Evolutionary conservation across 2,888 invertebrate genomes (phyloP), one percentile per base, ranked within the genome.

Genomic region (Incurvaria masculella): DNA sequence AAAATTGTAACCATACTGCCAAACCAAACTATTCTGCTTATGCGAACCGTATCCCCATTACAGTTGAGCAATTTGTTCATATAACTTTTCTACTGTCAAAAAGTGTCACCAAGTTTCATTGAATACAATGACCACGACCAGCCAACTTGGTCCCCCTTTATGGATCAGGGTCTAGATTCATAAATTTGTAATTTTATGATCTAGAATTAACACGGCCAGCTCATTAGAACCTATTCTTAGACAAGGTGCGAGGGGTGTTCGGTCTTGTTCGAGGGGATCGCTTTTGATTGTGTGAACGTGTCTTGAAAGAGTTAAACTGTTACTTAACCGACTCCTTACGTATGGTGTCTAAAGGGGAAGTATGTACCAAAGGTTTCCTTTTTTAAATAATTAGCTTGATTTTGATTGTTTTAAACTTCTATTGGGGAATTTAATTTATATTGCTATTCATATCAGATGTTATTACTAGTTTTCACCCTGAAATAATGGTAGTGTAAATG

Each of bases 141-240:
- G 72, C 72, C 74, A 62, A 33, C 33, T 8, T 33, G 72, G 69
- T 70, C 75, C 61, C 65, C 73, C 74, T 74, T 74, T 68, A 74
- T 73, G 69, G 72, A 65, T 69, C 75, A 64, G 66, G 69, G 64
- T 68, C 57, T 52, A 46, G 58, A 57, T 49, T 51, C 64, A 71
- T 78, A 78, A 76, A 76, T 72, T 69, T 61, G 57, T 59, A 62
- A 75, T 61, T 78, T 78, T 78, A 78, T 75, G 71, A 65, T 61
- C 72, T 73, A 73, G 74, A 75, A 73, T 72, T 73, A 74, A 76
- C 71, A 66, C 63, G 63, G 59, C 59, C 59, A 61, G 62, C 71
- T 78, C 78, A 78, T 78, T 78, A 78, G 69, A 57, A 68, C 64
- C 67, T 68, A 76, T 78, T 76, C 76, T 76, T 72, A 56, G 54